These are phyloP conservation scores for Gnatocerus cornutus DNA, from an alignment of 2,888 invertebrate species.

Conservation along the genomic window DNA sequence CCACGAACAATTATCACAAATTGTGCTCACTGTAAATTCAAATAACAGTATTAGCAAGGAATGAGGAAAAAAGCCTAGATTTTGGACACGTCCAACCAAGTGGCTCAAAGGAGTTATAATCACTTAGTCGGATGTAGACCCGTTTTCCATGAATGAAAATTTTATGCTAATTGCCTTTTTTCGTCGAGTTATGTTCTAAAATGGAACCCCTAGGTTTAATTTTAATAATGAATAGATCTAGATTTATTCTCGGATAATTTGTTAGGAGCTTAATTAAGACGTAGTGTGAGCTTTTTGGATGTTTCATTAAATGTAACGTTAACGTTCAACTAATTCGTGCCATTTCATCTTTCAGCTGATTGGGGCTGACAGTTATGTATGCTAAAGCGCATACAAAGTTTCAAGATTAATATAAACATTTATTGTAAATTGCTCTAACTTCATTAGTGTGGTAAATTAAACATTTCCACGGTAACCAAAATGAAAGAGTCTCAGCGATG, in stretches of 20 bases:
- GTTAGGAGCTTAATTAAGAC: conserved; percentile 34
- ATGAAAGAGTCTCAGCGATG: conserved; percentile 30
- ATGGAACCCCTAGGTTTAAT: conserved; percentile 9
- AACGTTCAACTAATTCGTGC: conserved; percentile 28
- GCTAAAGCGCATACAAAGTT: conserved; percentile 36
- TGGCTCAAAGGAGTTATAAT: conserved; percentile 33
- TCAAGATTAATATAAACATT: conserved; percentile 40
- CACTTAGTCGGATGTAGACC: conserved; percentile 25
- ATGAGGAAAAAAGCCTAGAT: not conserved
- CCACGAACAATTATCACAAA: not conserved
- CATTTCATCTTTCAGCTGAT: conserved; percentile 38
- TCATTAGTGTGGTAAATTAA: conserved; percentile 35
- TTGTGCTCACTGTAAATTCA: not conserved
- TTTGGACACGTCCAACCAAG: conserved; percentile 22
- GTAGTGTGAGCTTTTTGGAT: conserved; percentile 35
- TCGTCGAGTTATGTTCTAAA: conserved; percentile 1
- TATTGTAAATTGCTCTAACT: conserved; percentile 36
- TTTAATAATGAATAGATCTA: conserved; percentile 12
- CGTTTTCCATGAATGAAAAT: conserved; percentile 5
- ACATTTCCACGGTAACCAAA: conserved; percentile 23
- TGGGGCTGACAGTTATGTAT: conserved; percentile 39
- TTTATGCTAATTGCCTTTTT: conserved; percentile 4
- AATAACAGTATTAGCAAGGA: conserved; percentile 1
- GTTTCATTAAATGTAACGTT: conserved; percentile 36
- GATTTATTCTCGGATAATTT: conserved; percentile 38